Evolutionary conservation across 1,140 invertebrate genomes (phyloP), one percentile per base, ranked within the genome.

Genomic region (Diachasmimorpha longicaudata): DNA sequence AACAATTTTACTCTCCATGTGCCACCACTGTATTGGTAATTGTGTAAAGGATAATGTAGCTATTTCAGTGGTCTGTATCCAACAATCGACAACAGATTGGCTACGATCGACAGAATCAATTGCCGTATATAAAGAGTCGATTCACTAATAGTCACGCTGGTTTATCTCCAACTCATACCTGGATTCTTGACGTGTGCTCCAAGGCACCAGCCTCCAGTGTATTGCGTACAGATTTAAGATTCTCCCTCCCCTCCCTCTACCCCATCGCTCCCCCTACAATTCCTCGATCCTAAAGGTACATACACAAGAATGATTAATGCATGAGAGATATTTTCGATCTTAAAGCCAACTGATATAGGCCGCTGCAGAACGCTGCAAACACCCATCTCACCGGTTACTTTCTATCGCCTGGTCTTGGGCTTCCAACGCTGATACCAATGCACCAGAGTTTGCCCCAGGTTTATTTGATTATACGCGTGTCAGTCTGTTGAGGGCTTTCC

Each of bases 281-380:
- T 52, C 48, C 5, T n/a, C 48, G 19, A 52, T 52, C 14, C n/a
- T 14, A 16, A 52, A 16, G 13, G 6, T 14, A 76, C 69, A 66
- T 31, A 31, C 31, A 2, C 31, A 31, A 31, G 31, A 77, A 85
- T 85, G 84, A 85, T 85, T 85, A 85, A 85, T 85, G 82, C 83
- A 85, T 81, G 83, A 85, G 84, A 81, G 78, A 82, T 78, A 84
- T 83, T 84, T 79, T 77, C 42, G 63, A 77, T 77, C 71, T 70
- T 44, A 72, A 52, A 69, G 70, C 44, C 58, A 73, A 48, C 46
- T 73, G 70, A 76, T 72, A 77, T 72, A 77, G 66, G 66, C 66
- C 14, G 63, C n/a, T 36, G 25, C 23, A 58, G 16, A 4, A 13
- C 25, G 23, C 8, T 63, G 13, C 58, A 25, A 63, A 2, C 58